Evolutionary conservation across 2,113 vertebrate genomes (phyloP).

Genomic region (Stictonetta naevosa): DNA sequence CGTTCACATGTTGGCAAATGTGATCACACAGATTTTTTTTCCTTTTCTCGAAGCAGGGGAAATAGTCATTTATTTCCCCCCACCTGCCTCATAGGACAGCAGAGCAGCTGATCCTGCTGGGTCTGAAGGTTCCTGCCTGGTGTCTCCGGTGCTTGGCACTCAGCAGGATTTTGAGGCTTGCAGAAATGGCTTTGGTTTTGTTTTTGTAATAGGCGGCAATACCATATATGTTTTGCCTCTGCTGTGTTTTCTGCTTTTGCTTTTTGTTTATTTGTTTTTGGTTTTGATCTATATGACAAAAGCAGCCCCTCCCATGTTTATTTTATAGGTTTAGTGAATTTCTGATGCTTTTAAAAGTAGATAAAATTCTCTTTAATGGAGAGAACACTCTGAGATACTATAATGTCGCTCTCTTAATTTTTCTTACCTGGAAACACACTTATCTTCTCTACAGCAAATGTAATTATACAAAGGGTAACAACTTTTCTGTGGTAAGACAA

Average conservation of each 20-base stretch:
- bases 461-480: neutral
- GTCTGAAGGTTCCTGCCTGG: neutral
- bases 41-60: neutral
- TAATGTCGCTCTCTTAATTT: neutral
- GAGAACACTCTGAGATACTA: neutral
- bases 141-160: neutral
- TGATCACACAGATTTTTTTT: neutral
- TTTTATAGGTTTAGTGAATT: slow-evolving; percentile 1
- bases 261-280: neutral
- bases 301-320: neutral
- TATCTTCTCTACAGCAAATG: neutral
- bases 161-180: neutral
- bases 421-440: neutral
- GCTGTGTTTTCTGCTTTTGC: neutral
- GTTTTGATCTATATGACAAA: neutral
- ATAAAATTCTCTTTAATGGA: neutral
- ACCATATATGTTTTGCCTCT: neutral
- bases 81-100: neutral
- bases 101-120: neutral
- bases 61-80: fast-evolving
- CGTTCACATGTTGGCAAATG: neutral
- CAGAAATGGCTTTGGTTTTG: neutral
- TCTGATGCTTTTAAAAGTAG: neutral
- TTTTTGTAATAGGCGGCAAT: neutral
- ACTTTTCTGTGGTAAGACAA: neutral